These are phyloP conservation scores for Pocillopora grandis DNA, from an alignment of 92 coral and sea anemone species.

Conservation along the genomic window DNA sequence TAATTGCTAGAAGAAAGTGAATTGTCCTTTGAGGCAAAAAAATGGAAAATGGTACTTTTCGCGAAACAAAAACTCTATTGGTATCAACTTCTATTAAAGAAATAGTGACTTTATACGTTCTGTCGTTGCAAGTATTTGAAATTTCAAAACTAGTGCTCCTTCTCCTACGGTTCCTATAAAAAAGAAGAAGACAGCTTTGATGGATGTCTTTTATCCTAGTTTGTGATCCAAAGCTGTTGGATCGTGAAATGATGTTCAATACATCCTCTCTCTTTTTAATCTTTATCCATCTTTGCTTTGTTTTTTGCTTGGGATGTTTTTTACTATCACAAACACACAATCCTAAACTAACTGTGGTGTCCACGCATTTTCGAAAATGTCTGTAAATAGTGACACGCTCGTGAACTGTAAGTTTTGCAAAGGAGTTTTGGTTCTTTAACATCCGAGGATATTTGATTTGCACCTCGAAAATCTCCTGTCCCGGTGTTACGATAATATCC, in stretches of 20 bases:
- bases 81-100: constrained; percentile 45
- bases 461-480: constrained; percentile 78
- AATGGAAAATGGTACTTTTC: constrained; percentile 61
- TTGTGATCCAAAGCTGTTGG: constrained; percentile 65
- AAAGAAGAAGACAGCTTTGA: constrained; percentile 65
- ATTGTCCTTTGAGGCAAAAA: constrained; percentile 62
- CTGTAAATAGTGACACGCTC: constrained; percentile 83
- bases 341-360: constrained; percentile 62
- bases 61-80: constrained; percentile 43
- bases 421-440: constrained; percentile 20
- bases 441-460: constrained; percentile 68
- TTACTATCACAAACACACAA: constrained; percentile 72
- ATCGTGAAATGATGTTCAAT: constrained; percentile 47
- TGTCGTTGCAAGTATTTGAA: constrained; percentile 69
- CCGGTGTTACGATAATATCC: constrained; percentile 84
- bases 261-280: constrained; percentile 54
- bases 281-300: constrained; percentile 48
- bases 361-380: constrained; percentile 70
- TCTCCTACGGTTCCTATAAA: constrained; percentile 68
- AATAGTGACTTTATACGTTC: constrained; percentile 52
- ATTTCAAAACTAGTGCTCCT: constrained; percentile 69
- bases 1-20: constrained; percentile 69
- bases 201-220: constrained; percentile 71
- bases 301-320: constrained; percentile 22
- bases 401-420: constrained; percentile 50